Percentiles rank a stretch among this genome's conserved stretches.
Evolutionary conservation across 2,113 vertebrate species (phyloP).

Genomic region (Ginglymostoma cirratum): DNA sequence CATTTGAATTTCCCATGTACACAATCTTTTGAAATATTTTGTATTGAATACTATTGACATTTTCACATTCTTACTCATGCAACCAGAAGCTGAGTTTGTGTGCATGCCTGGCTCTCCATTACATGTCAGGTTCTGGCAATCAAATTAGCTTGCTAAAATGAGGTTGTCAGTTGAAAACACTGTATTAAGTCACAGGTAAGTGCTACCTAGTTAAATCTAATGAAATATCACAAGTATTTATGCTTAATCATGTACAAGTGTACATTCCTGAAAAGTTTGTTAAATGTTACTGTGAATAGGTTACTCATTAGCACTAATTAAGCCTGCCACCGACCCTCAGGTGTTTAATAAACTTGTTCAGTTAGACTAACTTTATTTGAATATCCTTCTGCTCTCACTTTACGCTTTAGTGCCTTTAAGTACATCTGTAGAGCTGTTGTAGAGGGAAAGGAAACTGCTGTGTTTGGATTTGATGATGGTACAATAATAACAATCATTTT

Average conservation of each 20-base stretch:
- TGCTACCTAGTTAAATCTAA: constrained; percentile 34
- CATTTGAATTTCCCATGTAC: background rate
- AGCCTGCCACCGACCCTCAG: constrained; percentile 23
- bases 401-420: constrained; percentile 23
- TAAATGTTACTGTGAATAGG: constrained; percentile 33
- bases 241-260: constrained; percentile 1
- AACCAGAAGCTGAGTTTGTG: background rate
- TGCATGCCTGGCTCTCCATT: background rate
- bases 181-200: constrained; percentile 28
- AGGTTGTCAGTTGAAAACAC: constrained; percentile 17
- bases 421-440: background rate
- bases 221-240: constrained; percentile 37
- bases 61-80: background rate
- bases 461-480: background rate
- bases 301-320: constrained; percentile 36
- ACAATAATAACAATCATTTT: background rate
- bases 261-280: constrained; percentile 33
- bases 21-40: background rate
- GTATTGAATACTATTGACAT: background rate
- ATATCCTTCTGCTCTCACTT: constrained; percentile 34
- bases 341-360: constrained; percentile 34
- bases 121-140: background rate
- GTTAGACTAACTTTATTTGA: constrained; percentile 35
- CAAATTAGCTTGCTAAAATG: constrained; percentile 25
- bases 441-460: background rate